Evolutionary conservation across 2,797 vertebrate species (phyloP).

Genomic region (Enteromius afrohamiltoni): DNA sequence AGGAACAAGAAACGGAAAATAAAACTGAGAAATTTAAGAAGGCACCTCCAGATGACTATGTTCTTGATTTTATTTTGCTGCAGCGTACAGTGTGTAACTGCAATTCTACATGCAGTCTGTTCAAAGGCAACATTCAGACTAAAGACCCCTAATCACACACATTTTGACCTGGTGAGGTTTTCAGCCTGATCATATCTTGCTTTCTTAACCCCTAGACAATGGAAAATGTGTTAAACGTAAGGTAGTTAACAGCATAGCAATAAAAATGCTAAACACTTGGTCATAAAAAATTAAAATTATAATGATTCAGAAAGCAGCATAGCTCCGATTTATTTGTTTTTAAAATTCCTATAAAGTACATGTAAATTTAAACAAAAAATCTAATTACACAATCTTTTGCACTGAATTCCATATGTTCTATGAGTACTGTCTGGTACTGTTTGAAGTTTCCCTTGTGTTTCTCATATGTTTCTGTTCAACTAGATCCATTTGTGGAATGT

Average conservation of each 20-base stretch:
- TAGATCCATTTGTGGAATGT: constrained; percentile 70
- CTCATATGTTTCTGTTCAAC: constrained; percentile 73
- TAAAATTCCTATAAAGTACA: neutral
- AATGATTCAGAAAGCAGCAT: neutral
- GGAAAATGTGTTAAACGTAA: neutral
- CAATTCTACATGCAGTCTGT: neutral
- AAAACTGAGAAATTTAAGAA: neutral
- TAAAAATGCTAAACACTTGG: neutral
- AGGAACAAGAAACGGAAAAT: neutral
- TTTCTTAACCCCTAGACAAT: neutral
- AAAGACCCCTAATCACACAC: neutral
- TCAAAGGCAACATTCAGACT: neutral
- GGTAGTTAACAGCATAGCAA: neutral
- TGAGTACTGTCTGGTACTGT: neutral
- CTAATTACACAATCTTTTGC: neutral
- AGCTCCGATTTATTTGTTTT: too few relatives aligned
- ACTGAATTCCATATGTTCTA: neutral
- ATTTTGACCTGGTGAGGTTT: neutral
- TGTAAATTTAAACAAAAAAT: neutral
- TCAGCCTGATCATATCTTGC: neutral
- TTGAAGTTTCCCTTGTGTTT: neutral
- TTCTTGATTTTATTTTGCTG: neutral
- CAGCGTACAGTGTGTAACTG: neutral
- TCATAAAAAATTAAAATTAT: neutral
- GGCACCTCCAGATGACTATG: neutral